A percentile compares a stretch with the other conserved stretches of the same genome.
phyloP scores from a whole-genome alignment of 1,140 invertebrate species.

The Gyrodactylus bullatarudis region DNA sequence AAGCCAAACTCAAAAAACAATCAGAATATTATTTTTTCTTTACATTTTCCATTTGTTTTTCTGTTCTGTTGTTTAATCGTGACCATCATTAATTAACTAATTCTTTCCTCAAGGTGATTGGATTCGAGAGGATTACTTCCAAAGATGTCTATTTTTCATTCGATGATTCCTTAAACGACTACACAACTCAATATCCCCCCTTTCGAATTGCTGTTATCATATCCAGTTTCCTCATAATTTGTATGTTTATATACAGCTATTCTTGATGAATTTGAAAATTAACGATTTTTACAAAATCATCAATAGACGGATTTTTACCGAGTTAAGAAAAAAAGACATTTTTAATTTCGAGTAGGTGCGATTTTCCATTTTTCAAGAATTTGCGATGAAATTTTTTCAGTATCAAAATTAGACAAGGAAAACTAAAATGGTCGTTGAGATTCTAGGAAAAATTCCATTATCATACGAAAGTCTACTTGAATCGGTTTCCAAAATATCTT shows the following conservation, averaged over 20 bases:
- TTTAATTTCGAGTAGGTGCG: no score
- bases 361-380: no score
- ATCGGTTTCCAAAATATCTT: no score
- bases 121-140: slow-evolving; percentile 21
- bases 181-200: slow-evolving; percentile 18
- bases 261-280: background rate
- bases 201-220: slow-evolving; percentile 24
- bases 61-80: slow-evolving; percentile 11
- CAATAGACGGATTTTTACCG: no score
- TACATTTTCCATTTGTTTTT: no score
- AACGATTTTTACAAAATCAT: no score
- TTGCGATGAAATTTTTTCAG: no score
- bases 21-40: slow-evolving; percentile 10
- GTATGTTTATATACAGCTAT: slow-evolving; percentile 11
- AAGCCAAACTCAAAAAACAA: background rate
- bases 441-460: no score
- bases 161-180: slow-evolving; percentile 11
- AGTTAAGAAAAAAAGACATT: no score
- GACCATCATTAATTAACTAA: background rate
- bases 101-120: slow-evolving; percentile 13
- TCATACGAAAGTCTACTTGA: no score
- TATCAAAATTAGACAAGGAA: no score
- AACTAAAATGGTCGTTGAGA: no score
- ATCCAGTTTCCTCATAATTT: slow-evolving; percentile 20
- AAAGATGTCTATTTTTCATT: slow-evolving; percentile 17